Percentiles rank a stretch among this genome's conserved stretches.
Evolutionary conservation across 2,113 vertebrate genomes (phyloP).

Genomic region (Picathartes gymnocephalus): DNA sequence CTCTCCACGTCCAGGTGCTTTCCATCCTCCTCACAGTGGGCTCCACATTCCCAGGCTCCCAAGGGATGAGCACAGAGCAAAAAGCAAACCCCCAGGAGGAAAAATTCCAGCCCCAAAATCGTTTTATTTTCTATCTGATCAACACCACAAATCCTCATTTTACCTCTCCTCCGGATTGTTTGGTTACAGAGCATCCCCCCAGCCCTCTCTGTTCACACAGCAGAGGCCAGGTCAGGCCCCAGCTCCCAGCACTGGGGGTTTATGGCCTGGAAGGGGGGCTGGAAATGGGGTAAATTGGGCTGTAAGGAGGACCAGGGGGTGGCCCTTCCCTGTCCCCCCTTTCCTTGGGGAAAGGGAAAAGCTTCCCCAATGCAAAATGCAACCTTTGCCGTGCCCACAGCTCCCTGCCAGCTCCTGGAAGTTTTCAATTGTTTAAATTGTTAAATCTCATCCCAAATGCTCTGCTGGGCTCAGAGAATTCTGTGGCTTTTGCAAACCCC

Average conservation of each 20-base stretch:
- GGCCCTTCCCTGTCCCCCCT: rapidly evolving
- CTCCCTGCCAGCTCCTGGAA: not conserved
- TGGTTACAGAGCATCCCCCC: not conserved
- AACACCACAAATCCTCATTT: no score
- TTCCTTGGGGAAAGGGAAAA: not conserved
- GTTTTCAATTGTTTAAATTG: no score
- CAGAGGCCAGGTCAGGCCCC: not conserved
- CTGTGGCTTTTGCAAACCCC: not conserved
- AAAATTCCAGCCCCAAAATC: not conserved
- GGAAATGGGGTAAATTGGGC: not conserved
- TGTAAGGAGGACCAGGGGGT: not conserved
- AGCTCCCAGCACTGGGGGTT: not conserved
- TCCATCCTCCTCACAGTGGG: rapidly evolving
- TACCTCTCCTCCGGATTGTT: not conserved
- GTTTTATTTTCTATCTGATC: not conserved
- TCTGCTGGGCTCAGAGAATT: not conserved
- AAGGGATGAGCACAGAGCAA: not conserved
- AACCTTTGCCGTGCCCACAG: not conserved
- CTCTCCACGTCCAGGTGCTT: not conserved
- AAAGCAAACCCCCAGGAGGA: not conserved
- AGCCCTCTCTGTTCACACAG: rapidly evolving
- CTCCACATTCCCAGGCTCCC: not conserved
- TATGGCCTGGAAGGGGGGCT: no score
- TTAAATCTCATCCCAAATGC: not conserved
- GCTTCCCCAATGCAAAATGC: not conserved